These are phyloP conservation scores for Geodia barretti DNA, from an alignment of 37 sponge, comb jelly and placozoan genomes.

Conservation along the genomic window DNA sequence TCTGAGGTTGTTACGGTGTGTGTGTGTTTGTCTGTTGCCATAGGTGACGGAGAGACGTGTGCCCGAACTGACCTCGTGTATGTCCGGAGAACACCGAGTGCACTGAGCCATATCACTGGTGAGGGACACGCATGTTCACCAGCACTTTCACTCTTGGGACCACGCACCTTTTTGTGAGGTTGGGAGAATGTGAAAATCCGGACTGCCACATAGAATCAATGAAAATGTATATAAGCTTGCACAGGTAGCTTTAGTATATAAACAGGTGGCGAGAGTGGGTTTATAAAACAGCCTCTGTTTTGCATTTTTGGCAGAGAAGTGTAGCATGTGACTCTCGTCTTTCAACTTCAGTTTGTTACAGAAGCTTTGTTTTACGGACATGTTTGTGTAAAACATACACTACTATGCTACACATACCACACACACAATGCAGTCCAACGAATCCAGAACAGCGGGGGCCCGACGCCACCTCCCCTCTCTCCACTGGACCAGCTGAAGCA, in stretches of 20 bases:
- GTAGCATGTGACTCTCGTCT: neutral
- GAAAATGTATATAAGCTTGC: too few relatives aligned
- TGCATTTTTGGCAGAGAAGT: neutral
- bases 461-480: constrained; percentile 15
- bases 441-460: constrained; percentile 27
- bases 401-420: too few relatives aligned
- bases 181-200: too few relatives aligned
- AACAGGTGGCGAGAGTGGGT: neutral
- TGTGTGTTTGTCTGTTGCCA: neutral
- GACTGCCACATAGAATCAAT: too few relatives aligned
- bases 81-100: constrained; percentile 24
- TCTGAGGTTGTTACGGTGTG: neutral
- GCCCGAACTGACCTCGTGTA: constrained; percentile 61
- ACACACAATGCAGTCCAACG: constrained; percentile 22
- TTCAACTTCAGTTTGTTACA: too few relatives aligned
- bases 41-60: constrained; percentile 40
- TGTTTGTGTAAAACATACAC: too few relatives aligned
- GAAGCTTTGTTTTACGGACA: too few relatives aligned
- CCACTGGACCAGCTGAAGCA: constrained; percentile 39
- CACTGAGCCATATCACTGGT: constrained; percentile 33
- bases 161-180: too few relatives aligned
- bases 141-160: too few relatives aligned
- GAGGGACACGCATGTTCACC: too few relatives aligned
- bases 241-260: too few relatives aligned
- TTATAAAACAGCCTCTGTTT: neutral